phyloP scores from a whole-genome alignment of 1,140 invertebrate species.

The Bombus difficillimus region DNA sequence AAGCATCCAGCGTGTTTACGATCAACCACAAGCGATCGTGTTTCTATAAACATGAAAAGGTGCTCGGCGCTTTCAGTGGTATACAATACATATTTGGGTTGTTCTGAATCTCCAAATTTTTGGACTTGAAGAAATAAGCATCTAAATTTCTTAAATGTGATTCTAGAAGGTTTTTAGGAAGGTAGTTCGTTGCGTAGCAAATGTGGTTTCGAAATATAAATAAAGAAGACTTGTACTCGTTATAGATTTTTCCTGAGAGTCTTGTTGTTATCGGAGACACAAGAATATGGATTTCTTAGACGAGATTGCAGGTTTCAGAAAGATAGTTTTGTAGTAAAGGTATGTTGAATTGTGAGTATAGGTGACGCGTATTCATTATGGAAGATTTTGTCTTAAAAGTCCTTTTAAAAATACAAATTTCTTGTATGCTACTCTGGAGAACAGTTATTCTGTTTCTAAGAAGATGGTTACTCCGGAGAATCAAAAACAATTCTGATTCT shows the following conservation, averaged over 20 bases:
- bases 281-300: neutral
- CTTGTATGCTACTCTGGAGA: neutral
- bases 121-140: neutral
- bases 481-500: too few relatives aligned
- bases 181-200: too few relatives aligned
- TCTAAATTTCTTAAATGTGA: too few relatives aligned
- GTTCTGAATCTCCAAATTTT: neutral
- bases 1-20: neutral
- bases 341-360: neutral
- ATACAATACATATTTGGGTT: neutral
- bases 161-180: too few relatives aligned
- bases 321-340: too few relatives aligned
- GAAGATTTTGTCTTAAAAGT: neutral
- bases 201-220: too few relatives aligned
- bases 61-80: accelerated
- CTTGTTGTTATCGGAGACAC: too few relatives aligned
- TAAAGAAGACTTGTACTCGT: too few relatives aligned
- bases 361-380: neutral
- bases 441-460: too few relatives aligned
- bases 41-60: neutral
- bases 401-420: neutral
- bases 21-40: neutral
- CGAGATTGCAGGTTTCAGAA: neutral
- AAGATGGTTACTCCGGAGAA: too few relatives aligned
- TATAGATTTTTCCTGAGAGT: too few relatives aligned